Conservation (phyloP, 2,797 vertebrate genomes). For the Peromyscus eremicus region DNA sequence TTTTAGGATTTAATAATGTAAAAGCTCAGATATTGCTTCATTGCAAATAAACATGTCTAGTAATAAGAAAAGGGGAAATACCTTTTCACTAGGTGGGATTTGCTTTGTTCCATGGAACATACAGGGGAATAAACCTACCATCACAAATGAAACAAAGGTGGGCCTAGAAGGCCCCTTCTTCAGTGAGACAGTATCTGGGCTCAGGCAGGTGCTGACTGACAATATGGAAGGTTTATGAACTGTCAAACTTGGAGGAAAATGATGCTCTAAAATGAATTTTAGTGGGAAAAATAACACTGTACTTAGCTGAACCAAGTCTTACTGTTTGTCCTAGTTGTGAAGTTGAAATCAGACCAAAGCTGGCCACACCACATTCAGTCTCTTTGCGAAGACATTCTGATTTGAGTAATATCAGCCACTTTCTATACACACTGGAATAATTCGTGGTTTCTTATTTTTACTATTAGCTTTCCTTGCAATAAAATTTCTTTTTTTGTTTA, state of each 20-base stretch:
- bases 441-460: slow-evolving; percentile 21
- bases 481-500: background rate
- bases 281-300: background rate
- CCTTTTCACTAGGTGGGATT: slow-evolving; percentile 20
- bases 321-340: slow-evolving; percentile 84
- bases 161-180: background rate
- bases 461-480: background rate
- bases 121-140: background rate
- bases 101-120: slow-evolving; percentile 24
- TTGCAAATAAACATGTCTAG: slow-evolving; percentile 30
- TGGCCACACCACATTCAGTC: slow-evolving; percentile 85
- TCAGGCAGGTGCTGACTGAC: slow-evolving; percentile 25
- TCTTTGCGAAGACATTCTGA: slow-evolving; percentile 79
- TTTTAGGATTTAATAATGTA: slow-evolving; percentile 50
- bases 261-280: background rate
- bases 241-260: background rate
- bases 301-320: slow-evolving; percentile 78
- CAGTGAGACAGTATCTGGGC: background rate
- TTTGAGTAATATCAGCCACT: slow-evolving; percentile 77
- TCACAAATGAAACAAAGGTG: background rate
- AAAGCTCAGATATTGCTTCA: slow-evolving; percentile 48
- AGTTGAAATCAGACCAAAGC: slow-evolving; percentile 79
- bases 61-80: slow-evolving; percentile 38
- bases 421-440: background rate
- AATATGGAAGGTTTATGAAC: slow-evolving; percentile 57